Evolutionary conservation across 1,140 invertebrate species (phyloP), one percentile per base, ranked within the genome.

Genomic region (Zaprionus lachaisei): DNA sequence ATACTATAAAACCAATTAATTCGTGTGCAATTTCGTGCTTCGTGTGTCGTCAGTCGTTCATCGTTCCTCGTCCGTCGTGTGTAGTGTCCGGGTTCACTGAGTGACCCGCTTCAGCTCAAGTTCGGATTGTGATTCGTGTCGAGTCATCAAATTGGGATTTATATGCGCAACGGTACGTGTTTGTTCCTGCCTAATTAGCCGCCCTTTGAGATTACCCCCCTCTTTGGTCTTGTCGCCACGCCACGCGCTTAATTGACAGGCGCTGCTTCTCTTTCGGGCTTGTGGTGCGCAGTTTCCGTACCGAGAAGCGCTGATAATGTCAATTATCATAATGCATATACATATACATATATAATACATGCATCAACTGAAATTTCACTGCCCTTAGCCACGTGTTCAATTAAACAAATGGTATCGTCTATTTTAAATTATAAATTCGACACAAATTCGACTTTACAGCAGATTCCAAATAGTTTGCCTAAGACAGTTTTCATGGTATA

Each of bases 11-110:
- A 72, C 4, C 24, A 11, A 70, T 44, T 20, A 14, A 41, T 57
- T 72, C 47, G 47, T 58, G 31, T 72, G 51, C 37, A 57, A n/a
- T 44, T 63, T 57, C 22, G 41, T 6, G 4, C 51, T 57, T 72
- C 47, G 38, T 58, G 38, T 72, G 51, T 28, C 55, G 44, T 37
- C 41, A 58, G 41, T 20, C 14, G 56, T 28, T 37, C 44, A n/a
- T 63, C 60, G 56, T 28, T 37, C 49, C 26, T 63, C 63, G 56
- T 28, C 44, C 49, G 26, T 63, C 63, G 67, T 58, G 51, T 57
- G 68, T 73, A 58, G 83, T 80, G 83, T 89, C 84, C 85, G 84
- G 84, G 84, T 90, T 89, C 84, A 79, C 56, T 67, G 61, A 11
- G 63, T 76, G 71, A 78, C 64, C 78, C 47, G 31, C 37, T 26